A percentile compares a stretch with the other conserved stretches of the same genome.
phyloP scores from a whole-genome alignment of 2,888 invertebrate species.

The Nemotelus nigrinus region DNA sequence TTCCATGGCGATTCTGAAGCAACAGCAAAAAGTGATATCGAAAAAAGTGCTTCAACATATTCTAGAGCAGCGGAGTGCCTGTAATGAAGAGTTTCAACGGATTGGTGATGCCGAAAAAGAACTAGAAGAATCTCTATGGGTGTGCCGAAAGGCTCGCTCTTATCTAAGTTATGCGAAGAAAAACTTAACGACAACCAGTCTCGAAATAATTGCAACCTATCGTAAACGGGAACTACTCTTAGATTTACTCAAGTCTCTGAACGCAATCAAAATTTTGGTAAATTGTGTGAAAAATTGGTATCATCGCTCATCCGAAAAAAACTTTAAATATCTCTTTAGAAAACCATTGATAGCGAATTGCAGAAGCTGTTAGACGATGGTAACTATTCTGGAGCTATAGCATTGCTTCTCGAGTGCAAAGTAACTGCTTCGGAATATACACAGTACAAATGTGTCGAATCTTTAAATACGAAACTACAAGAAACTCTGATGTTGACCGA shows the following conservation, averaged over 20 bases:
- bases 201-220: slow-evolving; percentile 91
- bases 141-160: slow-evolving; percentile 77
- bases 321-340: slow-evolving; percentile 58
- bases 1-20: slow-evolving; percentile 60
- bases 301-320: slow-evolving; percentile 46
- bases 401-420: slow-evolving; percentile 87
- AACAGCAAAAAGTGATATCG: slow-evolving; percentile 77
- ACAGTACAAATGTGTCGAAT: slow-evolving; percentile 92
- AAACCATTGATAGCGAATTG: slow-evolving; percentile 85
- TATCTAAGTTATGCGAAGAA: slow-evolving; percentile 80
- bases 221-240: slow-evolving; percentile 85
- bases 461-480: slow-evolving; percentile 84
- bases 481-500: slow-evolving; percentile 92
- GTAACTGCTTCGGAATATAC: slow-evolving; percentile 84
- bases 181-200: slow-evolving; percentile 84
- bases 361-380: slow-evolving; percentile 83
- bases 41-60: slow-evolving; percentile 94
- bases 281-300: slow-evolving; percentile 40
- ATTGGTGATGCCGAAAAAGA: slow-evolving; percentile 77
- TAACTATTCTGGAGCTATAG: slow-evolving; percentile 90
- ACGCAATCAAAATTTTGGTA: slow-evolving; percentile 79
- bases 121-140: slow-evolving; percentile 74
- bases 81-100: slow-evolving; percentile 84
- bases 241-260: slow-evolving; percentile 80
- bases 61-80: slow-evolving; percentile 87